These are phyloP conservation scores for Eriocheir sinensis DNA, from an alignment of 1,140 invertebrate genomes.

Conservation along the genomic window DNA sequence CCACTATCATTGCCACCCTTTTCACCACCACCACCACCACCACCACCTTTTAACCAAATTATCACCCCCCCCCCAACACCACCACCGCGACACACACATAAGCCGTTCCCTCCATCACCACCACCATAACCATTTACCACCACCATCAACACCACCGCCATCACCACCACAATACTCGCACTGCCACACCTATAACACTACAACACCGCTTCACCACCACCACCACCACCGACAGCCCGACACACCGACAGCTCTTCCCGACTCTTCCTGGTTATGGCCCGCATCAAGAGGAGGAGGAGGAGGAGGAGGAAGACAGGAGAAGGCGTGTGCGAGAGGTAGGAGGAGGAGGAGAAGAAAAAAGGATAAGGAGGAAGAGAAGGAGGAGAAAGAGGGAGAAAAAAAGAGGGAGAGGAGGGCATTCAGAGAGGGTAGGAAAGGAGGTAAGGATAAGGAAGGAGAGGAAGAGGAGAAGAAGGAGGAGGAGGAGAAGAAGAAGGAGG, in stretches of 20 bases:
- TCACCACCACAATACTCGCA: too few relatives aligned
- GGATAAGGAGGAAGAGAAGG: background rate
- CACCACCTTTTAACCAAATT: background rate
- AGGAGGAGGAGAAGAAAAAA: background rate
- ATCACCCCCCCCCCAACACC: too few relatives aligned
- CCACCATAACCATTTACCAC: background rate
- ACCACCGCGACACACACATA: background rate
- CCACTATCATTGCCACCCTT: constrained; percentile 1
- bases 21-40: background rate
- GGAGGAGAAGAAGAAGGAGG: too few relatives aligned
- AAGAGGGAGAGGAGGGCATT: background rate
- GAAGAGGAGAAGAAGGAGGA: too few relatives aligned
- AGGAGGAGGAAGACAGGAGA: background rate
- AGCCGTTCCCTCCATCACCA: background rate
- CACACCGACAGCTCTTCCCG: too few relatives aligned
- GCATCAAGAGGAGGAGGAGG: background rate
- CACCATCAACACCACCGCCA: too few relatives aligned
- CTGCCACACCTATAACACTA: too few relatives aligned
- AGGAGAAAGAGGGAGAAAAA: background rate
- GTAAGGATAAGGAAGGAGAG: too few relatives aligned
- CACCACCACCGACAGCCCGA: too few relatives aligned
- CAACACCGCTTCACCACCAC: too few relatives aligned
- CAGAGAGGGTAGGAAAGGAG: too few relatives aligned
- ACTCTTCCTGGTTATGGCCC: background rate
- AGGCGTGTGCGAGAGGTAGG: background rate